These are phyloP conservation scores for Guaruba guarouba DNA, from an alignment of 2,113 vertebrate genomes.

Conservation along the genomic window DNA sequence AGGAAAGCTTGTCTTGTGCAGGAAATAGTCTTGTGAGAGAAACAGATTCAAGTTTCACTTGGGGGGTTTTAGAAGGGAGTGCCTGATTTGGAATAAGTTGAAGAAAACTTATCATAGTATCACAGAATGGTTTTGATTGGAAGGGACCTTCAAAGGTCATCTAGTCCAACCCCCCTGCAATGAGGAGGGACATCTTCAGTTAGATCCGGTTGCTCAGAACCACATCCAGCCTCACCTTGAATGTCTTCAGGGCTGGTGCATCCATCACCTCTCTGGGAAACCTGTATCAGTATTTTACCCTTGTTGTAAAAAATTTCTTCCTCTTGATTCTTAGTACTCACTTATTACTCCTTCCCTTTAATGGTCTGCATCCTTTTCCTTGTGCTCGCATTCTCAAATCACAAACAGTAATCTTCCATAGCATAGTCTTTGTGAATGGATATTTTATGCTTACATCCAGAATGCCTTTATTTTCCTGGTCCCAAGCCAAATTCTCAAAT, in stretches of 20 bases:
- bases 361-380: background rate
- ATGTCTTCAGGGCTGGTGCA: background rate
- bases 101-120: background rate
- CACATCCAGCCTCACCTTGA: background rate
- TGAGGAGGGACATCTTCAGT: background rate
- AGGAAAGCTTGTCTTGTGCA: background rate
- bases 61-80: background rate
- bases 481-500: background rate
- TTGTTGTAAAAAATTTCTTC: background rate
- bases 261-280: background rate
- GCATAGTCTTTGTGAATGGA: background rate
- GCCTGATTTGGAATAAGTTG: background rate
- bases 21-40: background rate
- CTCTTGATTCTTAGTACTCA: background rate
- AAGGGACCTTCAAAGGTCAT: background rate
- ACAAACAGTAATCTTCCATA: background rate
- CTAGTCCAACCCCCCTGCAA: background rate
- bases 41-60: background rate
- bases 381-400: background rate
- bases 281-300: background rate
- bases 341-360: background rate
- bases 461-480: background rate
- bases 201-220: background rate
- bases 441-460: background rate
- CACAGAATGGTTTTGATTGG: background rate